A percentile compares a stretch with the other conserved stretches of the same genome.
Evolutionary conservation across 2,113 vertebrate genomes (phyloP).

Genomic region (Tamias sibiricus): DNA sequence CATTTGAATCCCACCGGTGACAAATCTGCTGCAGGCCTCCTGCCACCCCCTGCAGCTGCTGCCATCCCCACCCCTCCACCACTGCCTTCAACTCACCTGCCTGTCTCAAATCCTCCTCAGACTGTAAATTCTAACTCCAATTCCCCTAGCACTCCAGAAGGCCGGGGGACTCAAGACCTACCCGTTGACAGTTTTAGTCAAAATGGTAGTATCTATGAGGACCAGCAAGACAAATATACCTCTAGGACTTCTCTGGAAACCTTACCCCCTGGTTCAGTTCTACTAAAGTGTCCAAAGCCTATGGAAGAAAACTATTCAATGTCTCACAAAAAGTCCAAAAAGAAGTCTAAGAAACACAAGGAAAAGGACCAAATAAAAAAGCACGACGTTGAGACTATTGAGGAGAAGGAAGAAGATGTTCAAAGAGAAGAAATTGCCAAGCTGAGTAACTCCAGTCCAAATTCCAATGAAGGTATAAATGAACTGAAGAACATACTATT

Average conservation of each 20-base stretch:
- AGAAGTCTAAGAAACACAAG: conserved; percentile 92
- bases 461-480: conserved; percentile 82
- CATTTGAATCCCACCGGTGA: conserved; percentile 80
- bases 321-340: conserved; percentile 90
- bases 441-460: conserved; percentile 38
- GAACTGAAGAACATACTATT: not conserved
- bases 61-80: conserved; percentile 72
- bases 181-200: conserved; percentile 87
- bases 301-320: conserved; percentile 55
- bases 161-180: conserved; percentile 91
- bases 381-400: conserved; percentile 43
- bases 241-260: conserved; percentile 84
- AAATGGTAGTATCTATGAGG: conserved; percentile 86
- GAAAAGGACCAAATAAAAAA: conserved; percentile 88
- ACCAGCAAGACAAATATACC: conserved; percentile 88
- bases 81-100: conserved; percentile 84
- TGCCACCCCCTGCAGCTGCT: conserved; percentile 81
- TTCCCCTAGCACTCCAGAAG: conserved; percentile 93
- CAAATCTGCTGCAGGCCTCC: conserved; percentile 79
- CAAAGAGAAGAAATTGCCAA: conserved; percentile 72
- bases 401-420: conserved; percentile 66
- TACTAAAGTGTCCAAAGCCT: conserved; percentile 59
- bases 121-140: conserved; percentile 90
- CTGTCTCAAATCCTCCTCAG: conserved; percentile 85
- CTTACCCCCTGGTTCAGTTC: conserved; percentile 74